Base-by-base conservation (phyloP, 1,140 invertebrate species). In the Apis laboriosa region DNA sequence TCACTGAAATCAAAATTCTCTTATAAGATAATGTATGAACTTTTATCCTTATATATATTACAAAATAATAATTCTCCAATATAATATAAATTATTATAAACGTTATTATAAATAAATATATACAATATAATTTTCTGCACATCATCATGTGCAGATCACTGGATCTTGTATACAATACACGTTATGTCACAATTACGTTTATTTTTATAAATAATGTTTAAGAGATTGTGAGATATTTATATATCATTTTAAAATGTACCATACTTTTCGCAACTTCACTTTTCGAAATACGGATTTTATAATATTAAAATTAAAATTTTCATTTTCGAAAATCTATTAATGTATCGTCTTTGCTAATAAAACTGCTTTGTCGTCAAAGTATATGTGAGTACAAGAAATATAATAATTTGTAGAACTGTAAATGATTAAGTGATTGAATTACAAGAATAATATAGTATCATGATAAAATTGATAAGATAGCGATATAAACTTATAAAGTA, bases 401-500 rank as follows among this genome's bases (percentile, higher is more conserved):
- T 34, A 56, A 56, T 13, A 43, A 56, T 34, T 28, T 43, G 28
- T 15, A 21, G 17, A 56, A 21, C 28, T 56, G 19, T 13, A n/a
- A 73, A 73, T 15, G 19, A 56, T 19, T 2, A 12, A 73, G 56
- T 73, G 34, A 56, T 4, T 3, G n/a, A 53, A 15, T 56, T 73
- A 24, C 12, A 9, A 56, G 71, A n/a, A 71, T 55, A 28, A 11
- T 53, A 9, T 49, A 73, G 19, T 12, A 4, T 5, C 34, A 15
- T 9, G 71, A 73, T 73, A 56, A 73, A 73, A 73, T 58, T 58
- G 71, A 73, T 72, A 72, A 55, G 70, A 72, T 73, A 73, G 34
- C 56, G 49, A 34, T n/a, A 60, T 49, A 11, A 24, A 60, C 12
- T 34, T 63, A 19, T 8, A 51, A 24, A 28, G 9, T 28, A 61